A percentile compares a stretch with the other conserved stretches of the same genome.
phyloP scores from a whole-genome alignment of 2,113 vertebrate genomes.

The Pteronura brasiliensis region DNA sequence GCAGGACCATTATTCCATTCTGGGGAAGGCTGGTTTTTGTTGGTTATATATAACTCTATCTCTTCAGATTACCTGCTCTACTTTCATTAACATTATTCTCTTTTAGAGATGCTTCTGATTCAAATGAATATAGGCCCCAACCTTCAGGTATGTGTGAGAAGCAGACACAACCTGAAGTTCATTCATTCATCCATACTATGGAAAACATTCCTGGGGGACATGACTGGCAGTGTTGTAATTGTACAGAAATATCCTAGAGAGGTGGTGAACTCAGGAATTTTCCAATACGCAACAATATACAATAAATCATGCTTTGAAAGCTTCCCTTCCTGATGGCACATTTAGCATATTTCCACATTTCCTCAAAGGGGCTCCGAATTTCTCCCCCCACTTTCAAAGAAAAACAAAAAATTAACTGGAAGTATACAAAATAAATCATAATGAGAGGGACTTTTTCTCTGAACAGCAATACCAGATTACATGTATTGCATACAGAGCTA shows the following conservation, averaged over 20 bases:
- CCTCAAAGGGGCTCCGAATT: not conserved
- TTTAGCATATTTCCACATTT: conserved; percentile 34
- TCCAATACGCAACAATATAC: conserved; percentile 18
- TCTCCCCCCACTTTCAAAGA: not conserved
- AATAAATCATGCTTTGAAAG: conserved; percentile 38
- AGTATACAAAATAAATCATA: not conserved
- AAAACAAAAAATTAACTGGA: not conserved
- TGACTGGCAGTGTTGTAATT: not conserved
- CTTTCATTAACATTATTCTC: not conserved
- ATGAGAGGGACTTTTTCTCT: not conserved
- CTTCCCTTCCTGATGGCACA: not conserved
- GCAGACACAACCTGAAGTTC: not conserved
- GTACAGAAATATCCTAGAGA: not conserved
- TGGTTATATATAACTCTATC: not conserved
- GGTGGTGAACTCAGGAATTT: not conserved
- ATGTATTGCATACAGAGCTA: not conserved
- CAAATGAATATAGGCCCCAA: not conserved
- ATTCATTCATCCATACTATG: rapidly evolving
- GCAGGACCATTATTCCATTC: not conserved
- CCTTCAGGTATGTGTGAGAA: not conserved
- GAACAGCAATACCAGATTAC: not conserved
- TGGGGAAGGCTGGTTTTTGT: not conserved
- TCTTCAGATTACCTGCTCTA: not conserved
- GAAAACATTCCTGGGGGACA: not conserved
- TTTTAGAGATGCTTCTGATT: not conserved